phyloP scores from a whole-genome alignment of 1,140 invertebrate species.

The Pachyrhynchus sulphureomaculatus region DNA sequence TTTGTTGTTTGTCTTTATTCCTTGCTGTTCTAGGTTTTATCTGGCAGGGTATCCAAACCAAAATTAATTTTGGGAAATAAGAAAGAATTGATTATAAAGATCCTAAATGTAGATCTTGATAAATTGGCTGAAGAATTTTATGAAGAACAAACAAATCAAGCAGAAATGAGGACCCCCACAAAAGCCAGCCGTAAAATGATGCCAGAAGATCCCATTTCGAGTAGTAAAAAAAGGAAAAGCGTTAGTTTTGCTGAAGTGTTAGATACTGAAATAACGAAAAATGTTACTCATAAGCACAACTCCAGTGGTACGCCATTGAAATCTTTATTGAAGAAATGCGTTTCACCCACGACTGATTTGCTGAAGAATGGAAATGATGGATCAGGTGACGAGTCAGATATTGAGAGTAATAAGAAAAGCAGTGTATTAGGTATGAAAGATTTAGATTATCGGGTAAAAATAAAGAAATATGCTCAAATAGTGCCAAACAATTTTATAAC shows the following conservation, averaged over 20 bases:
- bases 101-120: neutral
- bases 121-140: neutral
- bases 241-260: neutral
- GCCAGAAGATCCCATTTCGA: neutral
- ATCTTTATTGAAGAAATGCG: neutral
- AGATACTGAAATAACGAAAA: neutral
- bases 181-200: slow-evolving; percentile 3
- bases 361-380: neutral
- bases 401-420: neutral
- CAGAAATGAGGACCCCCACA: neutral
- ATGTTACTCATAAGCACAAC: neutral
- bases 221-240: slow-evolving; percentile 1
- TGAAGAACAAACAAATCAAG: neutral
- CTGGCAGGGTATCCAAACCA: too few species aligned
- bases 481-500: too few species aligned
- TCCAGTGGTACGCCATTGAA: neutral
- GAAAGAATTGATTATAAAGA: neutral
- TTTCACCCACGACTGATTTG: neutral
- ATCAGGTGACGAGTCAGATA: neutral
- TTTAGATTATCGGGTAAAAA: too few species aligned
- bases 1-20: too few species aligned
- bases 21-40: too few species aligned
- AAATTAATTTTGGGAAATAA: too few species aligned
- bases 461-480: too few species aligned
- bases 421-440: too few species aligned